Conservation (phyloP, 2,113 vertebrate genomes). For the Myotis brandtii region DNA sequence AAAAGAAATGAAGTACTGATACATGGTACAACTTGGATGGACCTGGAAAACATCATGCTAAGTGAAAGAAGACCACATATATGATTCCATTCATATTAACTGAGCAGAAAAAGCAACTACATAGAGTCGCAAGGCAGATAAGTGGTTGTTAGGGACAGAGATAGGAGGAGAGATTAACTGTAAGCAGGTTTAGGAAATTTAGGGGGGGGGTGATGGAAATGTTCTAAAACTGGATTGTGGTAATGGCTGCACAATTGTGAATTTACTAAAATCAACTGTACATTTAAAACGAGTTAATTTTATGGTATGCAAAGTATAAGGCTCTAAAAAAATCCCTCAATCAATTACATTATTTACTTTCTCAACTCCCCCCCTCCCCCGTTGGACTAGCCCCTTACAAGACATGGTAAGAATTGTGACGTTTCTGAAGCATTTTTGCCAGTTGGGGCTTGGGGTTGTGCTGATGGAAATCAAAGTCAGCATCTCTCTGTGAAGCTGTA, state of each 20-base stretch:
- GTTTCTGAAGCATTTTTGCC: not conserved
- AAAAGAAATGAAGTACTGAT: not conserved
- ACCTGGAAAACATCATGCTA: not conserved
- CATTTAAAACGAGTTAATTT: conserved; percentile 29
- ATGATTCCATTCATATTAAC: not conserved
- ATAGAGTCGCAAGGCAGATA: not conserved
- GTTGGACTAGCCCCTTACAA: not conserved
- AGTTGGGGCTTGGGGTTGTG: not conserved
- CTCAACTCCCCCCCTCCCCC: not conserved
- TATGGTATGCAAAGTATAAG: not conserved
- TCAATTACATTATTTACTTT: conserved; percentile 20
- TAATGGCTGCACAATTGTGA: not conserved
- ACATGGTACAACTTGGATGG: not conserved
- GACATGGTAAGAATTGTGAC: conserved; percentile 1
- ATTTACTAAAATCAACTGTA: not conserved
- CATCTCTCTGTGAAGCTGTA: not conserved
- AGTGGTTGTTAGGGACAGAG: not conserved
- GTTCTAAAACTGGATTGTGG: not conserved
- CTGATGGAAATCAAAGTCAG: not conserved
- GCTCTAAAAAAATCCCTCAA: not conserved
- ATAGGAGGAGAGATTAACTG: not conserved
- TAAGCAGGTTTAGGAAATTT: not conserved
- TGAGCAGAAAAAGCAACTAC: conserved; percentile 1
- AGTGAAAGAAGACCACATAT: not conserved
- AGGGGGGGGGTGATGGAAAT: not conserved